Percentiles rank a stretch among this genome's conserved stretches.
phyloP scores from a whole-genome alignment of 2,113 vertebrate species.

The Malurus melanocephalus region DNA sequence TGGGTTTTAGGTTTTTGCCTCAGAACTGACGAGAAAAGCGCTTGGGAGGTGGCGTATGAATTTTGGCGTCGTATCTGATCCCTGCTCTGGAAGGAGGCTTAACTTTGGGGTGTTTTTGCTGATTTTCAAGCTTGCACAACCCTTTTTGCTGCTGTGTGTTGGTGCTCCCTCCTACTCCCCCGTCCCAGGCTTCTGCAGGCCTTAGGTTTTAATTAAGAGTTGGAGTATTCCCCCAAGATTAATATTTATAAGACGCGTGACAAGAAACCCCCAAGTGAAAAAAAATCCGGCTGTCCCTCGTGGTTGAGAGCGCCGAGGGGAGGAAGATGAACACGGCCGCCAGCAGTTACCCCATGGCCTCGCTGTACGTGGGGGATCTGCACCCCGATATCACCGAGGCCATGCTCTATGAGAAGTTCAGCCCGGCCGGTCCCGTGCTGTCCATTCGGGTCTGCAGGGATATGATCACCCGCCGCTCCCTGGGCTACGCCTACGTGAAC shows the following conservation, averaged over 20 bases:
- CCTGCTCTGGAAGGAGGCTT: not conserved
- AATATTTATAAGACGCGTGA: not conserved
- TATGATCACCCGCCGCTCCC: slow-evolving; percentile 96
- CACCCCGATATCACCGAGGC: slow-evolving; percentile 98
- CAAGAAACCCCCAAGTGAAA: not conserved
- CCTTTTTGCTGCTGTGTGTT: not conserved
- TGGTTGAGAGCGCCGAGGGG: slow-evolving; percentile 24
- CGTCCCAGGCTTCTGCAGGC: not conserved
- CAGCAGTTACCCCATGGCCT: slow-evolving; percentile 96
- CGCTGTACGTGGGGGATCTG: slow-evolving; percentile 96
- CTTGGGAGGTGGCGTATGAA: not conserved
- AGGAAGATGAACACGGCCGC: slow-evolving; percentile 77
- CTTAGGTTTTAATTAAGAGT: not conserved
- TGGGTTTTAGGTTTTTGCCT: not conserved
- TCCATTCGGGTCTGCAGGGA: slow-evolving; percentile 97
- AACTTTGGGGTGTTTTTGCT: not conserved
- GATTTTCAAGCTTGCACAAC: not conserved
- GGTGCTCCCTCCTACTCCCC: not conserved
- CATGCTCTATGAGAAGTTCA: slow-evolving; percentile 99
- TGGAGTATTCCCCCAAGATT: not conserved
- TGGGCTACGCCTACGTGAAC: slow-evolving; percentile 98
- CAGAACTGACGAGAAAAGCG: not conserved
- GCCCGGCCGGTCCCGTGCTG: slow-evolving; percentile 95
- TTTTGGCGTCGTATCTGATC: not conserved
- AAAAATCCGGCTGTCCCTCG: not conserved